These are phyloP conservation scores for Xestia c-nigrum DNA, from an alignment of 2,888 invertebrate species.

Conservation along the genomic window DNA sequence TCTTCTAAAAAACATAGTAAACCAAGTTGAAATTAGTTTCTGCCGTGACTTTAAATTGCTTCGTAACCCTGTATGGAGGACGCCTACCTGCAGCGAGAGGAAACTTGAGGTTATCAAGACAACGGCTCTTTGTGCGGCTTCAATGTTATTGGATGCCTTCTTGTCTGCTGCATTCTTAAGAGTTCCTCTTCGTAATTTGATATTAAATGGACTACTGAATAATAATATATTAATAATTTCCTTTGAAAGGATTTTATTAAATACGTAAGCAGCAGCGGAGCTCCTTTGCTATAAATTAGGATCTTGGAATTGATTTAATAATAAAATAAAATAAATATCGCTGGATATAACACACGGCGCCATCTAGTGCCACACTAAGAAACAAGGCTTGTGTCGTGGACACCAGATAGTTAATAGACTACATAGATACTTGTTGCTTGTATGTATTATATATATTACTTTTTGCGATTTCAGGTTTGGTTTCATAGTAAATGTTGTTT, in stretches of 20 bases:
- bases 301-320: not conserved
- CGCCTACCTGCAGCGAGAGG: conserved; percentile 27
- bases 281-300: not conserved
- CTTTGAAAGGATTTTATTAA: not conserved
- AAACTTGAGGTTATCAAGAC: conserved; percentile 38
- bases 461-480: no score
- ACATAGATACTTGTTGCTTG: no score
- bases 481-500: no score
- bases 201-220: not conserved
- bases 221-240: not conserved
- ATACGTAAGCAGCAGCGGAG: not conserved
- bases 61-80: conserved; percentile 43
- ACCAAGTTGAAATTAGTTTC: conserved; percentile 62
- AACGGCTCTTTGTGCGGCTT: conserved; percentile 33
- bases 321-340: no score
- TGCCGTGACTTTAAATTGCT: conserved; percentile 59
- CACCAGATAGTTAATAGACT: no score
- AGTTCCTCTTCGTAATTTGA: conserved; percentile 5
- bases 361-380: no score
- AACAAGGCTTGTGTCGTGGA: no score
- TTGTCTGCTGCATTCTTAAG: conserved; percentile 7
- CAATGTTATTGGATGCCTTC: conserved; percentile 27
- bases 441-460: no score
- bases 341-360: no score
- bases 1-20: conserved; percentile 45